Evolutionary conservation across 2,797 vertebrate genomes (phyloP), one percentile per base, ranked within the genome.

Genomic region (Micropoecilia bifurca): DNA sequence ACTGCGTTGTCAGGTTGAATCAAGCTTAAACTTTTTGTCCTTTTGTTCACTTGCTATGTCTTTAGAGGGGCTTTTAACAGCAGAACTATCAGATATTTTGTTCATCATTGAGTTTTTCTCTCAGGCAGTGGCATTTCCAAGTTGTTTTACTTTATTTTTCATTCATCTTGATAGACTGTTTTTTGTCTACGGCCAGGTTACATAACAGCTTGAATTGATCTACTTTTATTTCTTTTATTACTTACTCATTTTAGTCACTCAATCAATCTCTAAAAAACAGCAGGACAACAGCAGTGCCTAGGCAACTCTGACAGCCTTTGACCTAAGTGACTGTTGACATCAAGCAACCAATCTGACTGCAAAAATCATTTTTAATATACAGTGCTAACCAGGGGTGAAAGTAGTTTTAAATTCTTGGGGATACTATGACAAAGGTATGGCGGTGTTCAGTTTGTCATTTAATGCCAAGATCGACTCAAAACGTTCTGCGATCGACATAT

Each of bases 121-220:
- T 41, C 50, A 78, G 28, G 83, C 46, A 76, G 79, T 83, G 73
- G 48, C 75, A 87, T 73, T 76, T 41, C 48, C 25, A 83, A 9
- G 1, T 73, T 80, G 74, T 82, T 39, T 20, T 57, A 76, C 72
- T 86, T 55, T 78, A 48, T 76, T 55, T 50, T 46, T 71, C 74
- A 46, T 53, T 55, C 75, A 39, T 71, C 4, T 55, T 68, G 75
- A 74, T 79, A 85, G 84, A 83, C 88, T 82, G 74, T 75, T 85
- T 50, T 28, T 71, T 53, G 59, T 87, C 79, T 28, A 47, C 6
- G 2, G 53, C 33, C 80, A 68, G 63, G 69, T 83, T 80, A 39
- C 41, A 59, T 39, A 55, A 39, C 71, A 77, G 83, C 84, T 72
- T 76, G 16, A 82, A 88, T 50, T 78, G 80, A 83, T 79, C 75